A percentile compares a stretch with the other conserved stretches of the same genome.
These are phyloP conservation scores for Botrylloides violaceus DNA, from an alignment of 23 tunicate genomes.

Conservation along the genomic window DNA sequence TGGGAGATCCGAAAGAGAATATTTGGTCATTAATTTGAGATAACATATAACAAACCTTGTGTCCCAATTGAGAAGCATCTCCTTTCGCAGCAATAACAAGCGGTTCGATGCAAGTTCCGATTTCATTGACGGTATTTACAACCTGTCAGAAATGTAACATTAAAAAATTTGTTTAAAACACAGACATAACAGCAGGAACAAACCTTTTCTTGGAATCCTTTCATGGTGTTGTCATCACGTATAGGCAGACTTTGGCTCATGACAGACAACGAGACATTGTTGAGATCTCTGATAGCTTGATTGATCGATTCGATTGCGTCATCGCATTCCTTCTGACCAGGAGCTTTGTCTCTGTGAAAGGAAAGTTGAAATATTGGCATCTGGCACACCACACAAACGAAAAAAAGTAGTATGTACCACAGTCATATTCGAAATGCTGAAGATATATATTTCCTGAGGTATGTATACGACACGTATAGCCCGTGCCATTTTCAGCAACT, in stretches of 20 bases:
- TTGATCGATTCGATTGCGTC: conserved; percentile 83
- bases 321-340: conserved; percentile 99
- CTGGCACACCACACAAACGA: too few relatives aligned
- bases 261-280: conserved; percentile 86
- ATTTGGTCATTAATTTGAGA: too few relatives aligned
- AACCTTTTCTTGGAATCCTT: conserved; percentile 91
- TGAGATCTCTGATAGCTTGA: conserved; percentile 80
- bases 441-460: too few relatives aligned
- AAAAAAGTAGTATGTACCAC: too few relatives aligned
- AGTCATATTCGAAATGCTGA: too few relatives aligned
- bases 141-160: conserved; percentile 29
- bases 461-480: too few relatives aligned
- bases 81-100: conserved; percentile 81
- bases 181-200: neutral
- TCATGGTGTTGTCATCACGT: conserved; percentile 62
- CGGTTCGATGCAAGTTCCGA: conserved; percentile 74
- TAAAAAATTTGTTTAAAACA: neutral
- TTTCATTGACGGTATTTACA: conserved; percentile 91
- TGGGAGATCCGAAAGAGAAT: too few relatives aligned
- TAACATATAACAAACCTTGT: conserved; percentile 31
- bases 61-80: conserved; percentile 92
- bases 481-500: too few relatives aligned
- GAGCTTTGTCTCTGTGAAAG: conserved; percentile 80
- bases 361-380: too few relatives aligned
- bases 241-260: conserved; percentile 77